Percentiles rank a stretch among this genome's conserved stretches.
Evolutionary conservation across 2,113 vertebrate species (phyloP).

Genomic region (Pycnonotus jocosus): DNA sequence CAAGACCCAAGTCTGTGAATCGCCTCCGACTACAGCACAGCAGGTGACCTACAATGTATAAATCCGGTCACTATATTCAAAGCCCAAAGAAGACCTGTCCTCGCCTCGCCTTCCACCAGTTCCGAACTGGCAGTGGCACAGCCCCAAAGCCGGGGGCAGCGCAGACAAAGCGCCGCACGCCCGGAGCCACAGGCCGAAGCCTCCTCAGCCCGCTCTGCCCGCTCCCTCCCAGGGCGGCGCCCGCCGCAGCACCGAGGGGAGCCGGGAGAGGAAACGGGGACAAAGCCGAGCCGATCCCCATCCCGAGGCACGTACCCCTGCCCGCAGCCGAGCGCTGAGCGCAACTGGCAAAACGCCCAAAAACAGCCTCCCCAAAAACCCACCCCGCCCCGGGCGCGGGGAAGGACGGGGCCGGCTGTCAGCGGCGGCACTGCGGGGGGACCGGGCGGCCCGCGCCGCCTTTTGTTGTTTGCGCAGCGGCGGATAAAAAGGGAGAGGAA

Average conservation of each 20-base stretch:
- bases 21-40: background rate
- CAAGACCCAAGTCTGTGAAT: background rate
- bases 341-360: background rate
- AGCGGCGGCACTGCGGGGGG: background rate
- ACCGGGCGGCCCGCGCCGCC: background rate
- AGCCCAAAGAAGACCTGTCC: background rate
- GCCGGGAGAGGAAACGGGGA: background rate
- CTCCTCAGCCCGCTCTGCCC: background rate
- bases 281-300: background rate
- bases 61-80: background rate
- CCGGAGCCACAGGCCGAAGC: background rate
- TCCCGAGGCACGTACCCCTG: background rate
- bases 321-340: background rate
- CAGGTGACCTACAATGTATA: background rate
- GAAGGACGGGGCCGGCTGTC: background rate
- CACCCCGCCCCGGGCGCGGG: background rate
- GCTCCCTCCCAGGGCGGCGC: background rate
- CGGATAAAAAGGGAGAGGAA: background rate
- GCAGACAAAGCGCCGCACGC: background rate
- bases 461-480: slow-evolving; percentile 17
- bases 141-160: background rate
- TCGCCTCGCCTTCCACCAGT: background rate
- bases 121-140: background rate
- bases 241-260: background rate
- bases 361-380: background rate